Conservation (phyloP, 2,888 invertebrate species). For the Lasioglossum pauxillum region DNA sequence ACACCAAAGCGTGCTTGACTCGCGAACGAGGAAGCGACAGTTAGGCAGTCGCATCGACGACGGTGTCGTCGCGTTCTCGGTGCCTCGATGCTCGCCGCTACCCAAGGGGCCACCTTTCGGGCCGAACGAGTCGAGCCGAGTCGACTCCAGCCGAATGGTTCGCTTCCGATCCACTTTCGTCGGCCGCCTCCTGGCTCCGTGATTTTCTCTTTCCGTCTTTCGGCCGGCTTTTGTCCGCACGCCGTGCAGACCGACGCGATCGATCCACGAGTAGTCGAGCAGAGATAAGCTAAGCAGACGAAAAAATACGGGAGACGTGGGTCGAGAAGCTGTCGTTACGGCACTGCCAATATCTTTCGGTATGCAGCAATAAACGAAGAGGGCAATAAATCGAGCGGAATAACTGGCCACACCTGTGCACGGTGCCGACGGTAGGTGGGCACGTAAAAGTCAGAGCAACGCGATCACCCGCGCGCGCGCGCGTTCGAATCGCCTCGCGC, state of each 20-base stretch:
- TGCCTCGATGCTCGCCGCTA: background rate
- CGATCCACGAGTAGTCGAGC: background rate
- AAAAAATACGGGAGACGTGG: slow-evolving; percentile 29
- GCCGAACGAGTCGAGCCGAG: slow-evolving; percentile 41
- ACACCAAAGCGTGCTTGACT: slow-evolving; percentile 52
- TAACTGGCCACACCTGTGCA: slow-evolving; percentile 71
- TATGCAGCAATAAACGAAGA: slow-evolving; percentile 61
- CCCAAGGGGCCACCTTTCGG: slow-evolving; percentile 24
- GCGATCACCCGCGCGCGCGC: slow-evolving; percentile 37
- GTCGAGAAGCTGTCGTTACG: slow-evolving; percentile 57
- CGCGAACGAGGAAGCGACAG: slow-evolving; percentile 61
- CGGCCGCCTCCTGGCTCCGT: slow-evolving; percentile 15
- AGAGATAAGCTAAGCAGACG: background rate
- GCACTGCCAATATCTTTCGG: slow-evolving; percentile 56
- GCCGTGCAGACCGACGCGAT: background rate
- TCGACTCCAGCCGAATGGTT: slow-evolving; percentile 6
- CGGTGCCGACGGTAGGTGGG: slow-evolving; percentile 44
- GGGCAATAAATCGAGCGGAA: slow-evolving; percentile 69
- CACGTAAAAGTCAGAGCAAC: slow-evolving; percentile 43
- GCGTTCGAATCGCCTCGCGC: slow-evolving; percentile 6
- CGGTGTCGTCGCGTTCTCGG: slow-evolving; percentile 42
- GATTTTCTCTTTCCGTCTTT: slow-evolving; percentile 32
- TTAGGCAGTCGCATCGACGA: slow-evolving; percentile 26
- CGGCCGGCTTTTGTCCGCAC: slow-evolving; percentile 12
- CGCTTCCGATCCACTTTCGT: slow-evolving; percentile 67